Evolutionary conservation across 2,113 vertebrate genomes (phyloP).

Genomic region (Poicephalus gulielmi): DNA sequence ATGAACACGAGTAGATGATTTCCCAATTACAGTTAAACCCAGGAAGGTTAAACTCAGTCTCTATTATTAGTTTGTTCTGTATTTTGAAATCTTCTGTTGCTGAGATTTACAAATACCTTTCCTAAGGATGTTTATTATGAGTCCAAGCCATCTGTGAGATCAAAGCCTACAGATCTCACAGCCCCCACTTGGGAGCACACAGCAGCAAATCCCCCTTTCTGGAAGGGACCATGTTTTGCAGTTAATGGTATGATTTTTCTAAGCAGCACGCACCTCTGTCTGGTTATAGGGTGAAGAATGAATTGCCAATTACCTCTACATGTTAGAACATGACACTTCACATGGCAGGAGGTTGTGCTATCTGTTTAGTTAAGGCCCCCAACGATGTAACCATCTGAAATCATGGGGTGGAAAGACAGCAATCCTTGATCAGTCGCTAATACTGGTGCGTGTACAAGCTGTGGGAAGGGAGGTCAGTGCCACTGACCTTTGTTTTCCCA

Average conservation of each 20-base stretch:
- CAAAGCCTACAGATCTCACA: slow-evolving; percentile 1
- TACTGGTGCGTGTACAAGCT: neutral
- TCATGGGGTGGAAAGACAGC: neutral
- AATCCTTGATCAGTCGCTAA: neutral
- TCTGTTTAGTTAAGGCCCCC: slow-evolving; percentile 11
- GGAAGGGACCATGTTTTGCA: neutral
- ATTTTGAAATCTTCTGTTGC: slow-evolving; percentile 12
- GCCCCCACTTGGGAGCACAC: neutral
- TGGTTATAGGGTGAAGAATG: slow-evolving; percentile 47
- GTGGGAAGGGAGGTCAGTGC: slow-evolving; percentile 55
- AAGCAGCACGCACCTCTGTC: slow-evolving; percentile 39
- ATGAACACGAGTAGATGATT: slow-evolving; percentile 20
- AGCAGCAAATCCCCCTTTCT: neutral
- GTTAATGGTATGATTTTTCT: neutral
- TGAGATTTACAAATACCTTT: slow-evolving; percentile 37
- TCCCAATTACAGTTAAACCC: slow-evolving; percentile 59
- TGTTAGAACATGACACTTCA: slow-evolving; percentile 19
- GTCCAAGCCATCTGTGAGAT: neutral
- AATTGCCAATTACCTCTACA: slow-evolving; percentile 11
- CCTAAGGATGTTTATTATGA: slow-evolving; percentile 3
- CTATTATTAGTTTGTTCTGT: neutral
- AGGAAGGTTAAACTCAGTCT: slow-evolving; percentile 16
- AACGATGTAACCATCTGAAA: neutral
- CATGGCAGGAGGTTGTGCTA: neutral
- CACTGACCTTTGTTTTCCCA: slow-evolving; percentile 70